Evolutionary conservation across 2,797 vertebrate genomes (phyloP).

Genomic region (Phoxinus dragarum): DNA sequence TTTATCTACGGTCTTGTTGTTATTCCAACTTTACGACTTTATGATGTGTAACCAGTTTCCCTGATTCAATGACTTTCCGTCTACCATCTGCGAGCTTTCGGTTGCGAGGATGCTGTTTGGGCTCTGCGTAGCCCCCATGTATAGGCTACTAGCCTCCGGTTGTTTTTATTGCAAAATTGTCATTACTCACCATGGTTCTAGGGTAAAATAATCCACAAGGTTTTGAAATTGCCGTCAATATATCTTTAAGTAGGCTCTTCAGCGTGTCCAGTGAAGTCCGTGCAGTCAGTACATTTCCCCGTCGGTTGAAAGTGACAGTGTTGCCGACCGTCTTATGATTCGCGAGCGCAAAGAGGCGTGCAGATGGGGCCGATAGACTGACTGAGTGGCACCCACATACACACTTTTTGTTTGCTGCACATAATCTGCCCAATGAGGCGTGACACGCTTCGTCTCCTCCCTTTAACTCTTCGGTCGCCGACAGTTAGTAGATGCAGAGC

Average conservation of each 20-base stretch:
- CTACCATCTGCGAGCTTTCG: constrained; percentile 46
- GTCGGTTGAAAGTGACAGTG: constrained; percentile 70
- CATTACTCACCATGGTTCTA: constrained; percentile 49
- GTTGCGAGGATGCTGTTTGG: constrained; percentile 42
- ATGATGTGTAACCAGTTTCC: constrained; percentile 6
- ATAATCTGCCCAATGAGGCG: constrained; percentile 99
- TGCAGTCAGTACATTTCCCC: constrained; percentile 82
- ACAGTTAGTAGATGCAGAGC: constrained; percentile 65
- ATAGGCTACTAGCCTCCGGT: constrained; percentile 26
- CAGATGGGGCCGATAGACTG: constrained; percentile 92
- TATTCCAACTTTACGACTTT: constrained; percentile 54
- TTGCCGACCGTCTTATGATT: constrained; percentile 63
- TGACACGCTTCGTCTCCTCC: constrained; percentile 93
- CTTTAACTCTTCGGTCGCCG: constrained; percentile 92
- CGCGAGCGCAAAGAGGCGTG: constrained; percentile 71
- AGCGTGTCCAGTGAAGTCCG: constrained; percentile 47
- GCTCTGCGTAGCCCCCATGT: neutral
- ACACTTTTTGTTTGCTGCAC: constrained; percentile 99
- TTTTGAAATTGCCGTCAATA: constrained; percentile 53
- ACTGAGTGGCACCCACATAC: constrained; percentile 92
- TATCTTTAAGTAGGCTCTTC: constrained; percentile 32
- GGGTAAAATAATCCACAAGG: constrained; percentile 76
- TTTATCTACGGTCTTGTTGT: constrained; percentile 58
- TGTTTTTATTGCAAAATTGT: constrained; percentile 37
- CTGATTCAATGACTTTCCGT: constrained; percentile 19